Conservation (phyloP, 2,113 vertebrate genomes). For the Scophthalmus maximus region DNA sequence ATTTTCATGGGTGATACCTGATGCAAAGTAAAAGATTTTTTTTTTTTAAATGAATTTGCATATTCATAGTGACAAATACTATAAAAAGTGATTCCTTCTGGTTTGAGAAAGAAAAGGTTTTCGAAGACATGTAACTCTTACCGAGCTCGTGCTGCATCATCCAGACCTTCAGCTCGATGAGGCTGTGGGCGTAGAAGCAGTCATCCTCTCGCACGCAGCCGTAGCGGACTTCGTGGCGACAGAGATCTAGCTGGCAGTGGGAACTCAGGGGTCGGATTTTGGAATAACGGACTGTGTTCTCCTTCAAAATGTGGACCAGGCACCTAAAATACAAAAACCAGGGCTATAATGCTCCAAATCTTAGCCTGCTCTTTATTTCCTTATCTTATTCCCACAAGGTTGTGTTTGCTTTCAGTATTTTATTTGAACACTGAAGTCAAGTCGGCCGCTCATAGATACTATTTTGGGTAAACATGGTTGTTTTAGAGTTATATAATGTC, state of each 20-base stretch:
- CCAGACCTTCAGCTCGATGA: constrained; percentile 97
- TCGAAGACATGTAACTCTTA: constrained; percentile 51
- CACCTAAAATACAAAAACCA: constrained; percentile 85
- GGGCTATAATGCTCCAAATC: too few species aligned
- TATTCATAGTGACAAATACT: background rate
- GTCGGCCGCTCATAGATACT: background rate
- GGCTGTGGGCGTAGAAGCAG: constrained; percentile 96
- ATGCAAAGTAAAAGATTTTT: background rate
- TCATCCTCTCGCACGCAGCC: constrained; percentile 94
- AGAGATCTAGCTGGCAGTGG: constrained; percentile 90
- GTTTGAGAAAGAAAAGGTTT: background rate
- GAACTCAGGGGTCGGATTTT: constrained; percentile 89
- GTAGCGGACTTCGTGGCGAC: constrained; percentile 94
- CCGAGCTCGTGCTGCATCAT: constrained; percentile 93
- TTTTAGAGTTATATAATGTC: background rate
- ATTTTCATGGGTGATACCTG: constrained; percentile 91
- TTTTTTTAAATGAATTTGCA: too few species aligned
- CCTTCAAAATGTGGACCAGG: constrained; percentile 95
- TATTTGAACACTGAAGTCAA: background rate
- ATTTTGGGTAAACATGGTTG: background rate
- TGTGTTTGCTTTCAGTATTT: background rate
- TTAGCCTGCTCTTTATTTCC: background rate
- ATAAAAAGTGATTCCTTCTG: background rate
- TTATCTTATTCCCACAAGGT: background rate
- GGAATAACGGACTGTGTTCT: constrained; percentile 92